Conservation (phyloP, 2,888 invertebrate species). For the Litoditis marina region DNA sequence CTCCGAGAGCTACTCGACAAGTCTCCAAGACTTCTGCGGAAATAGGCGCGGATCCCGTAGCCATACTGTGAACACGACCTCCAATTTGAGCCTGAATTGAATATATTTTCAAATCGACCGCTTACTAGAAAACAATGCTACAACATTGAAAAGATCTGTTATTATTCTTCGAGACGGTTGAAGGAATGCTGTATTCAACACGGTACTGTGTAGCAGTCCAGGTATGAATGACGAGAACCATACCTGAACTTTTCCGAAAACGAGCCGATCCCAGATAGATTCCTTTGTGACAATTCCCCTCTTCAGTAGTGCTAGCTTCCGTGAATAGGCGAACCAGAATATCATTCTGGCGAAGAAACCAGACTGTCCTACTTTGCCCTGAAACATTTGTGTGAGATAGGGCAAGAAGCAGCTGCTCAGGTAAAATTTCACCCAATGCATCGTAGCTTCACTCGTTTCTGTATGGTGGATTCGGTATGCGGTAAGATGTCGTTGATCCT, state of each 20-base stretch:
- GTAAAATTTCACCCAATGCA: too few species aligned
- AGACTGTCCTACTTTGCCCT: constrained; percentile 35
- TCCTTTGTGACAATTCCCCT: constrained; percentile 43
- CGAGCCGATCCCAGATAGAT: constrained; percentile 57
- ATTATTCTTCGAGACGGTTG: too few species aligned
- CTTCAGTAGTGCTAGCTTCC: constrained; percentile 35
- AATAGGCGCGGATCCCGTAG: constrained; percentile 91
- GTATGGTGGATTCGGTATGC: too few species aligned
- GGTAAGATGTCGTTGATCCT: too few species aligned
- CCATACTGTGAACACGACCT: constrained; percentile 82
- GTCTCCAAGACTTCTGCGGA: constrained; percentile 75
- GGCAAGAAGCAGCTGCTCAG: too few species aligned
- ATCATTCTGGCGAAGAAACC: constrained; percentile 27
- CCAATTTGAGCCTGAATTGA: constrained; percentile 90
- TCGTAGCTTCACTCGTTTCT: too few species aligned
- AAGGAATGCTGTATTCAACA: too few species aligned
- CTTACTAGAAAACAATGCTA: too few species aligned
- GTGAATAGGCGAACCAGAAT: constrained; percentile 36
- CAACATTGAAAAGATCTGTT: too few species aligned
- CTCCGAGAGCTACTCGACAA: constrained; percentile 62
- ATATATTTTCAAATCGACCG: not conserved
- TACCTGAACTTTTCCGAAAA: constrained; percentile 52
- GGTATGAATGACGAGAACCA: not conserved
- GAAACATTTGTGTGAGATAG: constrained; percentile 9
- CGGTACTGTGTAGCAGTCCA: too few species aligned